phyloP scores from a whole-genome alignment of 2,888 invertebrate genomes.

The Noctua janthina region DNA sequence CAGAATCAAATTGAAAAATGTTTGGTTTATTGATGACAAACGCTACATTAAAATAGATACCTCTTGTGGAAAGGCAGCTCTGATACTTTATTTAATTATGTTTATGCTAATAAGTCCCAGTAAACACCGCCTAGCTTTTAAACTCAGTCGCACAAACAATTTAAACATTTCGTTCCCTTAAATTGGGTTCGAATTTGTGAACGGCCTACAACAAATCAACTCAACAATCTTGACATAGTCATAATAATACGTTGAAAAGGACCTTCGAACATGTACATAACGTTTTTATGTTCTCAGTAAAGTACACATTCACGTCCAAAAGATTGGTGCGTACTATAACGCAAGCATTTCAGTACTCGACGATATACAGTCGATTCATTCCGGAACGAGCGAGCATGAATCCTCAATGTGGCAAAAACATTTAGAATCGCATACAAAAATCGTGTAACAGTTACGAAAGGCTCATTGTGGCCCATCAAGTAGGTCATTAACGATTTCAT shows the following conservation, averaged over 20 bases:
- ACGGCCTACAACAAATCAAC: constrained; percentile 35
- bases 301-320: constrained; percentile 43
- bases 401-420: constrained; percentile 64
- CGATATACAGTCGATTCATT: constrained; percentile 58
- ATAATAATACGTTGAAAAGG: constrained; percentile 31
- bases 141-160: constrained; percentile 52
- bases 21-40: not conserved
- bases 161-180: constrained; percentile 35
- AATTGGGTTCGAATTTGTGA: constrained; percentile 36
- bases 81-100: constrained; percentile 48
- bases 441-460: constrained; percentile 76
- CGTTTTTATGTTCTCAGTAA: constrained; percentile 56
- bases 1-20: not conserved
- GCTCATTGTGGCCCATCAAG: constrained; percentile 80
- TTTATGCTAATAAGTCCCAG: constrained; percentile 51
- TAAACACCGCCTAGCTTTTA: constrained; percentile 52
- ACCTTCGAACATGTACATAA: constrained; percentile 33
- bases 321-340: constrained; percentile 60
- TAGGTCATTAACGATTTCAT: constrained; percentile 88
- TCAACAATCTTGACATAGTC: constrained; percentile 17
- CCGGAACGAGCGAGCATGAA: constrained; percentile 50
- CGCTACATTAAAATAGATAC: constrained; percentile 2
- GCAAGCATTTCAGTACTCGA: constrained; percentile 36
- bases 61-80: not conserved
- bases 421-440: constrained; percentile 76